These are phyloP conservation scores for Chelon auratus DNA, from an alignment of 2,797 vertebrate genomes.

Conservation along the genomic window DNA sequence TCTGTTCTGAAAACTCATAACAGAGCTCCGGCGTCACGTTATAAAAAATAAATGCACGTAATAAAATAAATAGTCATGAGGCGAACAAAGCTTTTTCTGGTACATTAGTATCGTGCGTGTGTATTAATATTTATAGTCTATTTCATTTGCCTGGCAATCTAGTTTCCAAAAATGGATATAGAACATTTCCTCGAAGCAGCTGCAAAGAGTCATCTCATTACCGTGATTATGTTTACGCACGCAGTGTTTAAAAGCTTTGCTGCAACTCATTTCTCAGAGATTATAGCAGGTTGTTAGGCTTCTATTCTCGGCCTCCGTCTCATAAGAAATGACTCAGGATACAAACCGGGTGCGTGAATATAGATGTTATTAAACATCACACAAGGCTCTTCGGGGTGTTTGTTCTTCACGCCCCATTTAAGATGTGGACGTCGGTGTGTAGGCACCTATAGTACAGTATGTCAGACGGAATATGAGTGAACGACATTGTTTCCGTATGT, in stretches of 20 bases:
- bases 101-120: slow-evolving; percentile 56
- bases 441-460: slow-evolving; percentile 28
- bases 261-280: slow-evolving; percentile 40
- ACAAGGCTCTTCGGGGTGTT: slow-evolving; percentile 23
- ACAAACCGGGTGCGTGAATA: slow-evolving; percentile 43
- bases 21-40: slow-evolving; percentile 23
- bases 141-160: slow-evolving; percentile 56
- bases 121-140: slow-evolving; percentile 77
- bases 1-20: slow-evolving; percentile 21
- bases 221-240: slow-evolving; percentile 51
- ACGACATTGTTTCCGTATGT: slow-evolving; percentile 44
- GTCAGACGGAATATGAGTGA: slow-evolving; percentile 34
- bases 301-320: slow-evolving; percentile 45
- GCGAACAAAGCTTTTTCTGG: slow-evolving; percentile 59
- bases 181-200: slow-evolving; percentile 57
- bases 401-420: slow-evolving; percentile 25
- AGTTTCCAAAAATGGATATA: slow-evolving; percentile 67
- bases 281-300: slow-evolving; percentile 35
- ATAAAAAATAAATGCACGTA: slow-evolving; percentile 54
- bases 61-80: slow-evolving; percentile 58
- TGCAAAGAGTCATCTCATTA: slow-evolving; percentile 53
- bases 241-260: slow-evolving; percentile 38
- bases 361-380: slow-evolving; percentile 44
- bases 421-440: slow-evolving; percentile 23
- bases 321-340: slow-evolving; percentile 42